phyloP scores from a whole-genome alignment of 2,113 vertebrate species.

The Heterocephalus glaber region DNA sequence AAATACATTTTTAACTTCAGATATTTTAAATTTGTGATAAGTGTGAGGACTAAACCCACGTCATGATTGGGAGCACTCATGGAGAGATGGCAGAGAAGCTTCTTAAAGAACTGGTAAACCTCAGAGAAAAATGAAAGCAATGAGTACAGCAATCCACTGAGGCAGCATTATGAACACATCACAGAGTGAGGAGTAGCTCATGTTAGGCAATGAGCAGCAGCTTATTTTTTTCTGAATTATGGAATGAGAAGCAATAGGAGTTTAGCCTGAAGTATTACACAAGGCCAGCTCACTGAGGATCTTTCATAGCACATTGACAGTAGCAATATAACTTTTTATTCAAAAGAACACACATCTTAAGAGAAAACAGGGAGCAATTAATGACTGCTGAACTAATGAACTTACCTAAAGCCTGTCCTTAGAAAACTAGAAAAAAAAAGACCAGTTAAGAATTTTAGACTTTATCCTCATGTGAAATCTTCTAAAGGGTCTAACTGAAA shows the following conservation, averaged over 20 bases:
- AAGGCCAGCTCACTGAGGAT: neutral
- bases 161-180: fast-evolving
- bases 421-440: neutral
- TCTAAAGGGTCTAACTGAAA: neutral
- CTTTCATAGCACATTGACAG: neutral
- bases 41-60: neutral
- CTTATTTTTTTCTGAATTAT: neutral
- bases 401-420: neutral
- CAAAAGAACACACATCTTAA: neutral
- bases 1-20: neutral
- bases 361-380: neutral
- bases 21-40: neutral
- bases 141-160: neutral
- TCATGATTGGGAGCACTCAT: neutral
- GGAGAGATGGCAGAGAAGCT: neutral
- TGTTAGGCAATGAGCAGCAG: neutral
- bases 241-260: neutral
- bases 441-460: neutral
- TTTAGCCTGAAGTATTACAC: neutral
- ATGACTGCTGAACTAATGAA: neutral
- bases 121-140: neutral
- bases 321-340: neutral
- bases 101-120: neutral
- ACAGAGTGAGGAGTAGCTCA: neutral
- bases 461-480: neutral